A percentile compares a stretch with the other conserved stretches of the same genome.
Evolutionary conservation across 2,797 vertebrate species (phyloP).

Genomic region (Chaunax sp.): DNA sequence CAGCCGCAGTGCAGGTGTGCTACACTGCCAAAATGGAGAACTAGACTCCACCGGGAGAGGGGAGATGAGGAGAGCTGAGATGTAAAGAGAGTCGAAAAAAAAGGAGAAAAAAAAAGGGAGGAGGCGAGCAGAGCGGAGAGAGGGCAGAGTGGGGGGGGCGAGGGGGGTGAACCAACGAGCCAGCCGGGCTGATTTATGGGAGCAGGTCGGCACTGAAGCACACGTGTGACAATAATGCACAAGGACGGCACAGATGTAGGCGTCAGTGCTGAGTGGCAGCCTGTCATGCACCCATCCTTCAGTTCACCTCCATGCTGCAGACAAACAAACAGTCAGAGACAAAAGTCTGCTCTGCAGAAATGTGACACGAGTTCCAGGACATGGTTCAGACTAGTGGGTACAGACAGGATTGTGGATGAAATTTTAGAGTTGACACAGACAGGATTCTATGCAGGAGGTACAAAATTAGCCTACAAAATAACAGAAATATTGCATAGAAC

Average conservation of each 20-base stretch:
- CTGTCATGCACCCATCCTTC: slow-evolving; percentile 64
- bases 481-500: no score
- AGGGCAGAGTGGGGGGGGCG: slow-evolving; percentile 13
- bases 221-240: slow-evolving; percentile 76
- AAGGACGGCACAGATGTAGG: slow-evolving; percentile 78
- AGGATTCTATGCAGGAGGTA: background rate
- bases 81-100: slow-evolving; percentile 27
- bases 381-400: no score
- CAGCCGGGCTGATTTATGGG: slow-evolving; percentile 69
- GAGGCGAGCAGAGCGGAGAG: slow-evolving; percentile 4
- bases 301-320: slow-evolving; percentile 53
- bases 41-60: slow-evolving; percentile 42
- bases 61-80: slow-evolving; percentile 36
- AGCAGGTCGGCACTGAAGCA: slow-evolving; percentile 67
- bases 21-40: slow-evolving; percentile 69
- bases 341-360: slow-evolving; percentile 38
- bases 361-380: slow-evolving; percentile 28
- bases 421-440: background rate
- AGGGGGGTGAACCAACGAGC: slow-evolving; percentile 24
- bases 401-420: background rate
- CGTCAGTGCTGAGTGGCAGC: slow-evolving; percentile 67
- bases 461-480: slow-evolving; percentile 1
- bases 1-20: slow-evolving; percentile 75
- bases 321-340: slow-evolving; percentile 40
- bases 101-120: no score